Evolutionary conservation across 2,888 invertebrate genomes (phyloP), one percentile per base, ranked within the genome.

Genomic region (Tuta absoluta): DNA sequence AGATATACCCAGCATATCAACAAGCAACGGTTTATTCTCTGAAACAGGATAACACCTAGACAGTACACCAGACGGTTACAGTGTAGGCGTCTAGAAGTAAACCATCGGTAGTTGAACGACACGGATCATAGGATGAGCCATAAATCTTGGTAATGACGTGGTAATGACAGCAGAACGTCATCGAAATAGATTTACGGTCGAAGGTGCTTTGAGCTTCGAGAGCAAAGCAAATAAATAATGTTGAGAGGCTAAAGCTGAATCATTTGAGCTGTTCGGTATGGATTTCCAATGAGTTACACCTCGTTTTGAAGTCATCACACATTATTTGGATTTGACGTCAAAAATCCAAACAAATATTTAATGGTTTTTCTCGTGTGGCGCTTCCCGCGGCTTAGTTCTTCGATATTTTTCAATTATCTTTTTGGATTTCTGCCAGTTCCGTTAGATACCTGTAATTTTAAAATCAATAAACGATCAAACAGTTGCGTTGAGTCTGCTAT

Each of bases 21-120:
- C 33, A 33, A 33, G 33, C 4, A 33, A 33, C 33, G 4, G 33
- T 33, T 33, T 10, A 10, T 33, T 8, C 33, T 33, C 33, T 33
- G 33, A 33, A 45, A 45, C 53, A 53, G 53, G 21, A 53, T 23
- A 53, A n/a, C 19, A 7, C 2, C 53, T 23, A 53, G 53, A 53
- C 53, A 21, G 53, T 53, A 23, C 21, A 53, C 21, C 12, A 53
- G 53, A 53, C 45, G 45, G 45, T 45, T 23, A 53, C 23, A 53
- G 4, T 21, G 53, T 53, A 53, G 53, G 53, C 5, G 45, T 45
- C 45, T 3, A 45, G 7, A 45, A 45, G 53, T 8, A 23, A 53
- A 19, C 53, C 19, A 8, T 7, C 12, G 11, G 53, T 19, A 23
- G 33, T 33, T 33, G 21, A 17, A 21, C 23, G 53, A 53, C 53